Conservation (phyloP, 2,888 invertebrate genomes). For the Zygothrica quintamaculata region DNA sequence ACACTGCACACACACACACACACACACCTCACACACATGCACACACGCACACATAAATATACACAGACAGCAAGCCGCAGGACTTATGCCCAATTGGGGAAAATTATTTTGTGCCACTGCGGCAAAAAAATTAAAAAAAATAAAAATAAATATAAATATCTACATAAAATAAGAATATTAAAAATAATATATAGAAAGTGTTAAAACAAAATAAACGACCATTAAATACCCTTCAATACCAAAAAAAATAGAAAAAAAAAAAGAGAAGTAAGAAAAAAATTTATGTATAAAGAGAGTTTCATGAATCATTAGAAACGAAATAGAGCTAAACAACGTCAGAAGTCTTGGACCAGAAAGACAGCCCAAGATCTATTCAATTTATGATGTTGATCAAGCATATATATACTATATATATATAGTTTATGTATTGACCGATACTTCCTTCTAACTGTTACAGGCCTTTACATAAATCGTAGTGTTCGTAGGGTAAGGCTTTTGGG, state of each 20-base stretch:
- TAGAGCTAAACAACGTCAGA: no score
- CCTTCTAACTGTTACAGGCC: no score
- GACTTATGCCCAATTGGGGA: constrained; percentile 77
- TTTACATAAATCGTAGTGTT: no score
- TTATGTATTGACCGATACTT: no score
- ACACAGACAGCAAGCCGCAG: constrained; percentile 45
- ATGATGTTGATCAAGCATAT: not conserved
- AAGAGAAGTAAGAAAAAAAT: no score
- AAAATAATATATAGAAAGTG: constrained; percentile 8
- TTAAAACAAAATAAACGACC: not conserved
- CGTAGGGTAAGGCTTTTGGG: no score
- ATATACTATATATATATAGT: no score
- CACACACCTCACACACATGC: constrained; percentile 14
- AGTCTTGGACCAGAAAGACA: no score
- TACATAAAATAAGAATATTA: constrained; percentile 14
- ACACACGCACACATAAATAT: not conserved
- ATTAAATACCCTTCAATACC: not conserved
- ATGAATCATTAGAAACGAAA: no score
- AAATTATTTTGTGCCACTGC: constrained; percentile 78
- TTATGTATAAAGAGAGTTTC: no score
- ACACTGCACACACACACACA: constrained; percentile 38
- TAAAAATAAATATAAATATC: constrained; percentile 28
- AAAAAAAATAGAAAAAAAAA: no score
- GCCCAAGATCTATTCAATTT: no score
- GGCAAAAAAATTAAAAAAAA: constrained; percentile 61